These are phyloP conservation scores for Copidosoma aretas DNA, from an alignment of 2,888 invertebrate genomes.

Conservation along the genomic window DNA sequence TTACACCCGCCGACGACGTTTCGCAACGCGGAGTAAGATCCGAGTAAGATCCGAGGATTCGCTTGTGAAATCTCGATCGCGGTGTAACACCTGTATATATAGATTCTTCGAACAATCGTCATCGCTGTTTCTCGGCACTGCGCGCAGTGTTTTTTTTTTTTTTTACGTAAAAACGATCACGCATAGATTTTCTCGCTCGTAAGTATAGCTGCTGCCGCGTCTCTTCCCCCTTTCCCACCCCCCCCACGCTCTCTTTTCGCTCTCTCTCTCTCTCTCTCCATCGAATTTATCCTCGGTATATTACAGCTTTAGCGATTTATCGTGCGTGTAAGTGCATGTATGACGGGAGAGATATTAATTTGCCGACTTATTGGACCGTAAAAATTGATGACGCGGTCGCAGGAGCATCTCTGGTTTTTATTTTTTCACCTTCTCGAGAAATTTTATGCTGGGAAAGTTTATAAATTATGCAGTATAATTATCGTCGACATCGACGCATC, in stretches of 20 bases:
- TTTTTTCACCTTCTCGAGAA: slow-evolving; percentile 26
- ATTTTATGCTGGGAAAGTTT: slow-evolving; percentile 33
- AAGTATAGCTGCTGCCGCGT: no score
- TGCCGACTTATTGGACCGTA: slow-evolving; percentile 26
- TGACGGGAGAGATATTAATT: slow-evolving; percentile 20
- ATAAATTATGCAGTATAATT: slow-evolving; percentile 22
- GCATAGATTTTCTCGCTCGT: no score
- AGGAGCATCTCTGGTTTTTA: background rate
- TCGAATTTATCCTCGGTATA: slow-evolving; percentile 1
- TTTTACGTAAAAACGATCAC: no score
- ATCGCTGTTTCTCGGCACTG: no score
- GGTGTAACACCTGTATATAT: no score
- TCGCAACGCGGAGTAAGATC: no score
- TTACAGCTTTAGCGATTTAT: slow-evolving; percentile 17
- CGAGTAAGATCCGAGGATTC: no score
- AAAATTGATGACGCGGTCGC: slow-evolving; percentile 17
- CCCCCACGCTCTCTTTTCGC: background rate
- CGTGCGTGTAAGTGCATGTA: background rate
- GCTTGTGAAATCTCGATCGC: no score
- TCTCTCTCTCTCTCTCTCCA: slow-evolving; percentile 10
- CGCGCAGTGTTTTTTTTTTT: no score
- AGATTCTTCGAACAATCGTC: no score
- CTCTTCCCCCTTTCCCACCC: no score
- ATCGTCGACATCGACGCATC: slow-evolving; percentile 20
- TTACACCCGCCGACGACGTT: no score